These are phyloP conservation scores for Drosophila siamana DNA, from an alignment of 2,888 invertebrate species.

Conservation along the genomic window DNA sequence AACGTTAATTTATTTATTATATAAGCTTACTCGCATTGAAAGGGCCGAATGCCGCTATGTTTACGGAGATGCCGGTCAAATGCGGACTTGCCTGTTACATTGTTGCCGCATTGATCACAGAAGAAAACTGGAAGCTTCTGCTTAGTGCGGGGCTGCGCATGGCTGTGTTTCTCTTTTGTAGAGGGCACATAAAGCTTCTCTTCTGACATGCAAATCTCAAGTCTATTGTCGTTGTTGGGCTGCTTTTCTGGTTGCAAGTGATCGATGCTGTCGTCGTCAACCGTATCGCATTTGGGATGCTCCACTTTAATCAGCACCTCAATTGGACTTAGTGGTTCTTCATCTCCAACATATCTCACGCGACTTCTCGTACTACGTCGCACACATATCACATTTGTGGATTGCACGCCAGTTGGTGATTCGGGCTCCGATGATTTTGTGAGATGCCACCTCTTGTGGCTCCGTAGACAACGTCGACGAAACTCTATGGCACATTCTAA, in stretches of 20 bases:
- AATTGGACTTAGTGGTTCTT: conserved; percentile 35
- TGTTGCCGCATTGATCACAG: conserved; percentile 81
- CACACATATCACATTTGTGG: conserved; percentile 9
- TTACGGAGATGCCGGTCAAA: conserved; percentile 78
- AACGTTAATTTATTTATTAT: too few species aligned
- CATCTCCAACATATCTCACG: not conserved
- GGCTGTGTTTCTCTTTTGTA: not conserved
- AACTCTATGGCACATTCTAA: conserved; percentile 59
- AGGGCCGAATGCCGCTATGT: conserved; percentile 81
- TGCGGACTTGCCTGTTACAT: conserved; percentile 76
- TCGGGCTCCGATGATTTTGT: conserved; percentile 1
- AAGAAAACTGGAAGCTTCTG: conserved; percentile 66
- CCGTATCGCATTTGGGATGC: conserved; percentile 15
- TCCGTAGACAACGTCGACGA: conserved; percentile 64
- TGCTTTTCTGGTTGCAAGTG: conserved; percentile 51
- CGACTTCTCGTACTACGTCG: conserved; percentile 53
- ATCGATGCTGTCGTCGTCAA: conserved; percentile 52
- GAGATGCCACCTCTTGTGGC: conserved; percentile 57
- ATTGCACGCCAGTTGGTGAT: not conserved
- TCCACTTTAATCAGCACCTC: conserved; percentile 63
- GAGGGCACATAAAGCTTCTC: conserved; percentile 1
- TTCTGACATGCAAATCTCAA: conserved; percentile 6
- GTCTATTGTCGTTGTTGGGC: conserved; percentile 16
- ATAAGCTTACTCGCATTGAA: conserved; percentile 78
- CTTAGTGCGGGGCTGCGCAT: conserved; percentile 37